Percentiles rank a stretch among this genome's conserved stretches.
phyloP scores from a whole-genome alignment of 2,113 vertebrate genomes.

The Myocastor coypus region DNA sequence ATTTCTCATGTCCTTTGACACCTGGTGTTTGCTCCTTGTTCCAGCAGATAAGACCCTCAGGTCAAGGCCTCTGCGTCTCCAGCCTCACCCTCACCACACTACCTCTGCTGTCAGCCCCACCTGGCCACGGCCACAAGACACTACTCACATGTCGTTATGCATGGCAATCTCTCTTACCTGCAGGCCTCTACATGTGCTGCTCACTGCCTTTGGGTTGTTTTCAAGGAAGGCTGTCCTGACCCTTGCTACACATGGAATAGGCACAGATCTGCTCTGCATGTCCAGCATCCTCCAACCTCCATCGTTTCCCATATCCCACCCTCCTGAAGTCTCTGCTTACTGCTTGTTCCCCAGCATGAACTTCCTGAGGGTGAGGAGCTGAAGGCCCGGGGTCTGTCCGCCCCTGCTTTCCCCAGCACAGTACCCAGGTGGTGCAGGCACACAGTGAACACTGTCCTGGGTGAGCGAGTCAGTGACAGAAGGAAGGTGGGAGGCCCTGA shows the following conservation, averaged over 20 bases:
- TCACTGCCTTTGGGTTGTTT: not conserved
- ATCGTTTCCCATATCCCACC: rapidly evolving
- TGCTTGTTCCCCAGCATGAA: not conserved
- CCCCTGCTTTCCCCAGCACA: not conserved
- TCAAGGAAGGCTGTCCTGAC: not conserved
- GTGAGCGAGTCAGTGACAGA: too few relatives aligned
- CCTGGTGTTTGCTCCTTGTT: rapidly evolving
- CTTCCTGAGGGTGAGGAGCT: too few relatives aligned
- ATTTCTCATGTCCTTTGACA: not conserved
- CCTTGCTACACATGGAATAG: not conserved
- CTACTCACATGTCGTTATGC: not conserved
- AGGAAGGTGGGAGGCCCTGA: not conserved
- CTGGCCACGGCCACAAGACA: not conserved
- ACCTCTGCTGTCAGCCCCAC: not conserved
- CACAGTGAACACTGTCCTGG: too few relatives aligned
- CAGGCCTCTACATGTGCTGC: not conserved
- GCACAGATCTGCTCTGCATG: too few relatives aligned
- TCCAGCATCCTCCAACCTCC: not conserved
- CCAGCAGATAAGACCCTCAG: not conserved
- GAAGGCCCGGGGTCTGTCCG: not conserved
- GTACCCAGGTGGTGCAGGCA: rapidly evolving
- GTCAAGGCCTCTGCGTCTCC: not conserved
- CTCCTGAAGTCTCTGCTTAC: not conserved
- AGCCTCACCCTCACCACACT: not conserved
- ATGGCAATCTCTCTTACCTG: not conserved